These are phyloP conservation scores for Silurus meridionalis DNA, from an alignment of 2,113 vertebrate species.

Conservation along the genomic window DNA sequence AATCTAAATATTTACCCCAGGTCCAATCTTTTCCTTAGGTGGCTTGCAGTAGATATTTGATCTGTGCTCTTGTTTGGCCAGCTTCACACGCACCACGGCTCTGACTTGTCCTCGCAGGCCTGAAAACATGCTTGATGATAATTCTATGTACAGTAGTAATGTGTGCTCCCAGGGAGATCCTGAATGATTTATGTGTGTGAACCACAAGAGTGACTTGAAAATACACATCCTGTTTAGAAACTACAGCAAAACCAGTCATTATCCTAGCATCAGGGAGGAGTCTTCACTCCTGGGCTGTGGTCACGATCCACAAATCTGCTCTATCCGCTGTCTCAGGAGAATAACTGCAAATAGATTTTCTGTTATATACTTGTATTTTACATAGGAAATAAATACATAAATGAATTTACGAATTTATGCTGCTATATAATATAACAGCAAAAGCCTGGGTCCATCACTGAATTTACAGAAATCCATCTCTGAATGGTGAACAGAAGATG, in stretches of 20 bases:
- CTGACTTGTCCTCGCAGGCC: slow-evolving; percentile 37
- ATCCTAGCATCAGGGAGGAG: slow-evolving; percentile 41
- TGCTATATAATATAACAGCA: background rate
- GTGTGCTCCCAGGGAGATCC: background rate
- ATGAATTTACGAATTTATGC: background rate
- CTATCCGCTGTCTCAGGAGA: slow-evolving; percentile 6
- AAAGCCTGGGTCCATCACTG: background rate
- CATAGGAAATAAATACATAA: background rate
- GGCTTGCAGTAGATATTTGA: slow-evolving; percentile 63
- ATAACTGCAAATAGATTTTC: slow-evolving; percentile 6
- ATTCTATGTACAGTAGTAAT: background rate
- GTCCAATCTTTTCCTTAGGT: slow-evolving; percentile 62
- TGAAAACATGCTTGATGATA: slow-evolving; percentile 43
- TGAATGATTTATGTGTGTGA: slow-evolving; percentile 12
- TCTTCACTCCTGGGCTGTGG: slow-evolving; percentile 1
- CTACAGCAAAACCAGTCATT: background rate
- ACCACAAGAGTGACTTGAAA: background rate
- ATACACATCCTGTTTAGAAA: slow-evolving; percentile 20
- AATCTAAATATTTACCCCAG: slow-evolving; percentile 57
- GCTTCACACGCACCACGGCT: slow-evolving; percentile 10
- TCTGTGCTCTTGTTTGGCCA: slow-evolving; percentile 42
- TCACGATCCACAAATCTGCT: slow-evolving; percentile 10
- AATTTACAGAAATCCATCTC: background rate
- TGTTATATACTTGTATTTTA: slow-evolving; percentile 5
- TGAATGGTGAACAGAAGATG: background rate